Evolutionary conservation across 2,113 vertebrate genomes (phyloP), one percentile per base, ranked within the genome.

Genomic region (Salvelinus namaycush): DNA sequence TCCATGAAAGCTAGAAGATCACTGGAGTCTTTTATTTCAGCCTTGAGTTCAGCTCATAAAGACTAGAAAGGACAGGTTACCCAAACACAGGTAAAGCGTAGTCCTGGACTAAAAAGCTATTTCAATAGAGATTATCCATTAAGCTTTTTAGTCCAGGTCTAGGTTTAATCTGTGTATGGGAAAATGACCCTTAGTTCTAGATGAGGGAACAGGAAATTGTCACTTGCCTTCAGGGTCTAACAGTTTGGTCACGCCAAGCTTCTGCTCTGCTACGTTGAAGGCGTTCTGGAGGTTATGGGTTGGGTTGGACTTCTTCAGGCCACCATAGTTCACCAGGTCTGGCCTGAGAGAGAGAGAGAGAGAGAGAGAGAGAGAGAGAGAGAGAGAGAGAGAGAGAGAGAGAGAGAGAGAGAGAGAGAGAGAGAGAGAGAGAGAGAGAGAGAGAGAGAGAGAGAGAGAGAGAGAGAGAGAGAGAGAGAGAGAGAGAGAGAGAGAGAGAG

Each of bases 231-330:
- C 98, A 0, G 98, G 97, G 82, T 99, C 98, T 0, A 99, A 92
- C 64, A 99, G 95, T 0, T 97, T 97, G 68, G 96, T 97, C 66
- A 99, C 96, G 20, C 95, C 97, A 73, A 99, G 93, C 75, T 95
- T 93, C 82, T 93, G 90, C 72, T 99, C 97, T 0, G 98, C 97
- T 83, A 97, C 95, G 0, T 94, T 95, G 81, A 99, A 99, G 0
- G 98, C 98, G 0, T 95, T 94, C 73, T 98, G 97, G 77, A 99
- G 93, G 92, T 99, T 99, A 90, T 99, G 95, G 65, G 95, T 95
- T 4, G 97, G 96, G 0, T 99, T 99, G 77, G 97, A 99, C 89
- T 94, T 95, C 91, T 96, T 96, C 79, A 99, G 83, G 49, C 85
- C 96, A 62, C 93, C 91, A 78, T 96, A 99, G 83, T 99, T 95